Percentiles rank a stretch among this genome's conserved stretches.
These are phyloP conservation scores for Pomacea canaliculata DNA, from an alignment of 2,888 invertebrate genomes.

Conservation along the genomic window DNA sequence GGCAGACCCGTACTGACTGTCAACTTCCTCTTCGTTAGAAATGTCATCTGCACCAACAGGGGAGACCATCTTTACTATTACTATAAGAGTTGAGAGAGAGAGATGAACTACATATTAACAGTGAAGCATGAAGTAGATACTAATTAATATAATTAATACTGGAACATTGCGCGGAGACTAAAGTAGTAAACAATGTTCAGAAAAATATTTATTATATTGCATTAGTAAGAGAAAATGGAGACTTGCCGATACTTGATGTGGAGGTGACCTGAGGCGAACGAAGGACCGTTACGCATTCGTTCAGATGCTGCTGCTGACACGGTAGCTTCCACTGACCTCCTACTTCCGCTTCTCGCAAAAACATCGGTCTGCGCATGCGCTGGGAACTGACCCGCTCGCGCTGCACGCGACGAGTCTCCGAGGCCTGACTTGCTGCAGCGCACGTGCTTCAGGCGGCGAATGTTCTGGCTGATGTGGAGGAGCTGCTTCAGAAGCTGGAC, in stretches of 20 bases:
- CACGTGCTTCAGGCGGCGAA: conserved; percentile 12
- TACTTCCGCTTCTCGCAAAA: neutral
- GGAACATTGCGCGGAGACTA: too few relatives aligned
- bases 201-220: too few relatives aligned
- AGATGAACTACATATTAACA: too few relatives aligned
- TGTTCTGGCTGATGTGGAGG: conserved; percentile 13
- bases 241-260: conserved; percentile 8
- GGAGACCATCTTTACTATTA: neutral
- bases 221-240: too few relatives aligned
- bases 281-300: neutral
- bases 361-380: neutral
- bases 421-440: neutral
- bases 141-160: too few relatives aligned
- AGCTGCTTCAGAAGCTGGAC: conserved; percentile 13
- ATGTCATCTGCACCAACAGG: neutral
- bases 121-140: too few relatives aligned
- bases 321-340: neutral
- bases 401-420: too few relatives aligned
- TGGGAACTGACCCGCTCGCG: neutral
- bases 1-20: conserved; percentile 19
- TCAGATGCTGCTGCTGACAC: conserved; percentile 10
- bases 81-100: too few relatives aligned
- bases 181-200: too few relatives aligned
- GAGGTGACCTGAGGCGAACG: neutral
- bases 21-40: conserved; percentile 2